Evolutionary conservation across 1,140 invertebrate species (phyloP).

Genomic region (Ctenoplectra terminalis): DNA sequence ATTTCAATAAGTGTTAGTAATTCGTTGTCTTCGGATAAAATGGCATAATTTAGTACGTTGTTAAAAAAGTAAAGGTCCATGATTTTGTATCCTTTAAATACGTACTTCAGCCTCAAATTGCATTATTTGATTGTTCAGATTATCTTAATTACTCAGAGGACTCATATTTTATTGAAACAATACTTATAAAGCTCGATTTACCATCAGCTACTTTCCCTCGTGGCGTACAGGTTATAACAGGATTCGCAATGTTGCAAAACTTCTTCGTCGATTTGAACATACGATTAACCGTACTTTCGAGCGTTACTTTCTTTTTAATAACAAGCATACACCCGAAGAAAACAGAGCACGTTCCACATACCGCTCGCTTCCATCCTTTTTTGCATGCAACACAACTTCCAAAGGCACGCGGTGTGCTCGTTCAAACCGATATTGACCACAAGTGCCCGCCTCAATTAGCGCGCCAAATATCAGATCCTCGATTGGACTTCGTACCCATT

Average conservation of each 20-base stretch:
- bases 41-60: no score
- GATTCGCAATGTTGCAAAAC: background rate
- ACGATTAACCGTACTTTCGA: background rate
- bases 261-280: background rate
- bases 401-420: background rate
- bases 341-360: background rate
- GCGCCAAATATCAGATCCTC: no score
- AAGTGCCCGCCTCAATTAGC: no score
- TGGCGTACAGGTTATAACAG: background rate
- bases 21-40: no score
- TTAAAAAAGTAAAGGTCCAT: no score
- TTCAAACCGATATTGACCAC: no score
- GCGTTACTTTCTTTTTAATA: constrained; percentile 6
- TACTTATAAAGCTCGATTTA: background rate
- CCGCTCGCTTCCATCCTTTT: background rate
- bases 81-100: no score
- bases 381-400: background rate
- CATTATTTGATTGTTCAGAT: no score
- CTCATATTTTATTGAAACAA: background rate
- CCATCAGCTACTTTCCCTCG: background rate
- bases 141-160: no score
- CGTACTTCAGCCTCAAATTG: no score
- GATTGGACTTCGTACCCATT: no score
- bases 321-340: background rate
- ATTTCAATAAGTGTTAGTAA: no score